These are phyloP conservation scores for Auanema sp. DNA, from an alignment of 2,888 invertebrate species.

Conservation along the genomic window DNA sequence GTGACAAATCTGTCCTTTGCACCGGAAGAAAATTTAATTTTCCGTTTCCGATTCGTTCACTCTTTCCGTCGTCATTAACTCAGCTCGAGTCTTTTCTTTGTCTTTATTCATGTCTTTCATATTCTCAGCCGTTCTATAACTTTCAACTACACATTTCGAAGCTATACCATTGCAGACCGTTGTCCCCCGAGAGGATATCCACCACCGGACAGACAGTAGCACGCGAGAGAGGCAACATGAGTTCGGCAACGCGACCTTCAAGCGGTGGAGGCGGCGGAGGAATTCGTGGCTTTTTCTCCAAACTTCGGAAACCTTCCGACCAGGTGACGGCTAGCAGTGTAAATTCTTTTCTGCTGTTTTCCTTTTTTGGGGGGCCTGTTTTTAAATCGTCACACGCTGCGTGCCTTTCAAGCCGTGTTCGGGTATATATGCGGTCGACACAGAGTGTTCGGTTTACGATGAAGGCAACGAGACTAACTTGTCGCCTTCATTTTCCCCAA, in stretches of 20 bases:
- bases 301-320: slow-evolving; percentile 58
- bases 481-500: too few species aligned
- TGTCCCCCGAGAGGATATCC: too few species aligned
- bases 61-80: not conserved
- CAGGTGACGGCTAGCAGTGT: slow-evolving; percentile 20
- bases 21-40: too few species aligned
- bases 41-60: too few species aligned
- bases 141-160: not conserved
- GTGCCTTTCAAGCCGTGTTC: too few species aligned
- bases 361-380: not conserved
- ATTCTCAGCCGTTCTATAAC: not conserved
- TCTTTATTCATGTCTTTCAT: slow-evolving; percentile 1
- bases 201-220: too few species aligned
- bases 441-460: too few species aligned
- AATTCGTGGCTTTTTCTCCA: slow-evolving; percentile 58
- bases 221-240: slow-evolving; percentile 14
- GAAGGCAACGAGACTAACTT: too few species aligned
- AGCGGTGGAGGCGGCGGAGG: slow-evolving; percentile 40
- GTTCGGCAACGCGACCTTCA: slow-evolving; percentile 27
- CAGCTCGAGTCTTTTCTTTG: not conserved
- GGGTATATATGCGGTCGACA: too few species aligned
- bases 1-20: too few species aligned
- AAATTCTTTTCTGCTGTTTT: slow-evolving; percentile 3
- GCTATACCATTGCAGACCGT: too few species aligned
- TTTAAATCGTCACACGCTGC: too few species aligned